A percentile compares a stretch with the other conserved stretches of the same genome.
Conservation (phyloP, 2,113 vertebrate genomes). For the Gallinago jamesoni region DNA sequence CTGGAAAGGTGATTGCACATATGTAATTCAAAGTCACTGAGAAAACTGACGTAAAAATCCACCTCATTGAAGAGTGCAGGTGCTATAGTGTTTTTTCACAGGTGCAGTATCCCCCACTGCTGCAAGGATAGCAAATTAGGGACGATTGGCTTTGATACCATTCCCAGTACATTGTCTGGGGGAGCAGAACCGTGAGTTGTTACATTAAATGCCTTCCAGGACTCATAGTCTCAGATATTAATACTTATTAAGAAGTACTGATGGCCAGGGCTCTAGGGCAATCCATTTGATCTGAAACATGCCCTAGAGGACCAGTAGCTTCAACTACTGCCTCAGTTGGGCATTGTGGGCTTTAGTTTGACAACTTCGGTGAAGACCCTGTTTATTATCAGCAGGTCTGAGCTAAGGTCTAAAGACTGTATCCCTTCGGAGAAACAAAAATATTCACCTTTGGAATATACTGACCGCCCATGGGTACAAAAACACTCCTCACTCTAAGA, state of each 20-base stretch:
- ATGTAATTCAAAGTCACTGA: neutral
- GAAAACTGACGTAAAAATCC: neutral
- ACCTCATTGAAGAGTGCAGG: neutral
- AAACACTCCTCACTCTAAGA: neutral
- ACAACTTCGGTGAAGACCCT: neutral
- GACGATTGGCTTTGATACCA: neutral
- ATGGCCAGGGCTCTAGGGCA: neutral
- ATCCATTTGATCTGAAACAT: neutral
- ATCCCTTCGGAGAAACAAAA: neutral
- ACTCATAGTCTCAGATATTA: neutral
- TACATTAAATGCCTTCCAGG: neutral
- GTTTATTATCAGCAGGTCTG: neutral
- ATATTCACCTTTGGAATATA: neutral
- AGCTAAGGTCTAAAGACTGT: neutral
- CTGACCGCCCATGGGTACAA: neutral
- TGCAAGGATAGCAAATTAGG: neutral
- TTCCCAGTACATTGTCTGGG: neutral
- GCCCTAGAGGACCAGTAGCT: neutral
- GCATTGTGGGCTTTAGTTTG: neutral
- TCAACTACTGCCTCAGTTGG: neutral
- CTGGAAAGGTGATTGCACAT: constrained; percentile 72
- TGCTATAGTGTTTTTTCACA: neutral
- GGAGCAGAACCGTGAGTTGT: neutral
- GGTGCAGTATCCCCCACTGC: neutral
- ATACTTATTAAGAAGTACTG: neutral